A percentile compares a stretch with the other conserved stretches of the same genome.
phyloP scores from a whole-genome alignment of 1,140 invertebrate genomes.

The Zophobas morio region DNA sequence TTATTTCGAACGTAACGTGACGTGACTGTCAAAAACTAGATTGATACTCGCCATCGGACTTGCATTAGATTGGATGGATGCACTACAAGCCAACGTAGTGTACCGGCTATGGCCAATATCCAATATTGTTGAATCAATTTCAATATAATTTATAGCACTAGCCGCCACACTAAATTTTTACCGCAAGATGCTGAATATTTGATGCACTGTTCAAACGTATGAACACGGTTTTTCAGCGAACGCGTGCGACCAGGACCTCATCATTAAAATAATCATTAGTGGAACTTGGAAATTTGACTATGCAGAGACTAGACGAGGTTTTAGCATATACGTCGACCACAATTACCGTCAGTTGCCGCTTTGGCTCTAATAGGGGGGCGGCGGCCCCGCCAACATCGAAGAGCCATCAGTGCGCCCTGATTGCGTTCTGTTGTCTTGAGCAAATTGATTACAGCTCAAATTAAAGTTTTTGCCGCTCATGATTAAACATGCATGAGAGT shows the following conservation, averaged over 20 bases:
- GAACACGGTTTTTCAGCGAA: background rate
- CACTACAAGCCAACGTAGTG: constrained; percentile 33
- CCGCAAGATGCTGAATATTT: constrained; percentile 9
- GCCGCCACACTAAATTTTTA: constrained; percentile 12
- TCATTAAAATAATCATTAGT: constrained; percentile 25
- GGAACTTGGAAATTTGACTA: constrained; percentile 40
- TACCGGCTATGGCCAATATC: constrained; percentile 48
- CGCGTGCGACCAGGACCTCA: background rate
- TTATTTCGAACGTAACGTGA: constrained; percentile 55
- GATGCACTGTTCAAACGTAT: constrained; percentile 1
- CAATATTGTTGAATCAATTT: constrained; percentile 57
- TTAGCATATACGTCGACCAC: constrained; percentile 46
- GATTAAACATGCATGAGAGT: constrained; percentile 62
- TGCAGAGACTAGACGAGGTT: constrained; percentile 39
- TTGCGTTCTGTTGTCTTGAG: constrained; percentile 65
- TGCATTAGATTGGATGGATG: constrained; percentile 56
- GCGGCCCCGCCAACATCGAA: constrained; percentile 9
- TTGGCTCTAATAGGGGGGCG: constrained; percentile 31
- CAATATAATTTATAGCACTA: constrained; percentile 45
- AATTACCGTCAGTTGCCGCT: constrained; percentile 46
- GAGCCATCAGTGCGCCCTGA: constrained; percentile 55
- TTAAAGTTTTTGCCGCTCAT: constrained; percentile 63
- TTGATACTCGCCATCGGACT: constrained; percentile 52
- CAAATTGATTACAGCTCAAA: constrained; percentile 66
- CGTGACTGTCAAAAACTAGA: constrained; percentile 56